Base-by-base conservation (phyloP, 2,113 vertebrate species). In the Ramphastos sulfuratus region DNA sequence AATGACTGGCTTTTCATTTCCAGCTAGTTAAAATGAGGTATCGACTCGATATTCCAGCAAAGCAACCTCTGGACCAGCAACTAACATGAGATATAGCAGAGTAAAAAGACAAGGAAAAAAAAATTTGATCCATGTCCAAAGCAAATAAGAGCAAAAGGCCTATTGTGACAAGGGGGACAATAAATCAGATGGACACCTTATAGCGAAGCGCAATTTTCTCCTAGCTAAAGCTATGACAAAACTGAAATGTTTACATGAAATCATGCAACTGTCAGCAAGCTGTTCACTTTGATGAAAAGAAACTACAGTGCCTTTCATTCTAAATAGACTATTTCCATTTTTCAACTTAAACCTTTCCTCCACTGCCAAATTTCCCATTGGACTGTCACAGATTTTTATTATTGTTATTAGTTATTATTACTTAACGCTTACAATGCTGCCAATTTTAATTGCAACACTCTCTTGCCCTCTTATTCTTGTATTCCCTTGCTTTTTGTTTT, bases 231-330 rank as follows among this genome's bases (percentile, higher is more conserved):
- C 44, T 31, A 18, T 82, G 30, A 82, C 82, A 89, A 76, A 91
- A 50, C 44, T 61, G 72, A 75, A 91, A 67, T 87, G 90, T 82
- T 95, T 73, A 58, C 55, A 87, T 83, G 75, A 80, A 85, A 91
- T 83, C 69, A 94, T 64, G 56, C 79, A 95, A 85, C 79, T 92
- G 56, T 82, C 90, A 93, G 44, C 64, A 80, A 80, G 79, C 75
- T 87, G 79, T 15, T 94, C 50, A 58, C 89, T 91, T 70, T 82
- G 71, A 92, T 91, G 71, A 83, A 91, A 87, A 71, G 61, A 85
- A 74, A 24, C 42, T 4, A 6, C 33, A 76, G 28, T 50, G 82
- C 19, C n/a, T 94, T 85, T 77, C 37, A 71, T 67, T 87, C 52
- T 64, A 82, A 87, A 85, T 14, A 73, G 5, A 80, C 4, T 11